These are phyloP conservation scores for Halictus quadricinctus DNA, from an alignment of 2,888 invertebrate genomes.

Conservation along the genomic window DNA sequence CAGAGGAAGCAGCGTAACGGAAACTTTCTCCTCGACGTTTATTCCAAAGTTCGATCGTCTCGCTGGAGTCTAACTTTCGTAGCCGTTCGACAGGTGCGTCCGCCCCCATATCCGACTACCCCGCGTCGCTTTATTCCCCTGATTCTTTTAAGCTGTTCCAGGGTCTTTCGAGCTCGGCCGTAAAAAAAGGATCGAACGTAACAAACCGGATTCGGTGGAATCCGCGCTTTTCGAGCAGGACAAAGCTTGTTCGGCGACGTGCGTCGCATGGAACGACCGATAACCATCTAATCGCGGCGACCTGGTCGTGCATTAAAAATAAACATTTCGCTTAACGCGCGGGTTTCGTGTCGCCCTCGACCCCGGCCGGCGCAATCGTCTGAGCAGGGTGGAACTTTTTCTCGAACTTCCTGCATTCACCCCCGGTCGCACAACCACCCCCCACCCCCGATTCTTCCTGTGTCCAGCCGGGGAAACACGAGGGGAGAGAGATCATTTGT, in stretches of 20 bases:
- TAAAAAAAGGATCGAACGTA: slow-evolving; percentile 21
- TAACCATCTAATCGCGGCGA: slow-evolving; percentile 48
- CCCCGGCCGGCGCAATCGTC: slow-evolving; percentile 33
- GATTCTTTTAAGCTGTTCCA: slow-evolving; percentile 13
- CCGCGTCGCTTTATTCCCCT: slow-evolving; percentile 18
- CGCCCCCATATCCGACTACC: neutral
- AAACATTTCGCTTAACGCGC: slow-evolving; percentile 64
- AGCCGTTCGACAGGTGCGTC: slow-evolving; percentile 7
- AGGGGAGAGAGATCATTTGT: slow-evolving; percentile 31
- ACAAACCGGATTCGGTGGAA: slow-evolving; percentile 17
- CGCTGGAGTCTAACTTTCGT: slow-evolving; percentile 27
- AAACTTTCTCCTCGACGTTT: slow-evolving; percentile 50
- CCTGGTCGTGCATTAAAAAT: slow-evolving; percentile 55
- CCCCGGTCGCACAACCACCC: neutral
- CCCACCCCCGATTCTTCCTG: neutral
- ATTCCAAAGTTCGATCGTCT: slow-evolving; percentile 47
- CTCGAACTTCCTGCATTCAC: slow-evolving; percentile 17
- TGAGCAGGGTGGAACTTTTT: slow-evolving; percentile 29
- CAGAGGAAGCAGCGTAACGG: slow-evolving; percentile 21
- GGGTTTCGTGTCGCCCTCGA: slow-evolving; percentile 60
- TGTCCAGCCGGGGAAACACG: slow-evolving; percentile 13
- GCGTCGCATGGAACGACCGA: slow-evolving; percentile 7
- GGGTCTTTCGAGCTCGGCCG: slow-evolving; percentile 2
- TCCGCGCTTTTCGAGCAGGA: neutral
- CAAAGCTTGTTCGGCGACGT: neutral